Evolutionary conservation across 2,888 invertebrate genomes (phyloP).

Genomic region (Phyllotreta striolata): DNA sequence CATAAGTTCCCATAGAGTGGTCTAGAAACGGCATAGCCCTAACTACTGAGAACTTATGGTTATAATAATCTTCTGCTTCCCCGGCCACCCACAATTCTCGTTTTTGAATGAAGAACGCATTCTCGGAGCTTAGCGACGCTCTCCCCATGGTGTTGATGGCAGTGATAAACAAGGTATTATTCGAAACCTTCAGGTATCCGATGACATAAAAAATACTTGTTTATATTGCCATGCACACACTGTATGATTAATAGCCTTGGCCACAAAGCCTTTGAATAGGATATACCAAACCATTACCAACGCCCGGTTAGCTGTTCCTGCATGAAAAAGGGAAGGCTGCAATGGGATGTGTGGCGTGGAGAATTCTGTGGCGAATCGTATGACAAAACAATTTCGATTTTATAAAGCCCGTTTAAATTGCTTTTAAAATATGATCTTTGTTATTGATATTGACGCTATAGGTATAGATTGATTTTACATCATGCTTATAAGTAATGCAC

Average conservation of each 20-base stretch:
- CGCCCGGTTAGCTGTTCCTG: slow-evolving; percentile 48
- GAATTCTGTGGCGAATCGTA: slow-evolving; percentile 30
- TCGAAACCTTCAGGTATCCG: slow-evolving; percentile 60
- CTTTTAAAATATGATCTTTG: slow-evolving; percentile 11
- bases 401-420: slow-evolving; percentile 24
- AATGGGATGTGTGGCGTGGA: slow-evolving; percentile 18
- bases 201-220: slow-evolving; percentile 65
- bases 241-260: slow-evolving; percentile 61
- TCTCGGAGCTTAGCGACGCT: slow-evolving; percentile 52
- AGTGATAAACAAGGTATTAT: slow-evolving; percentile 63
- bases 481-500: too few relatives aligned
- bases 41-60: slow-evolving; percentile 36
- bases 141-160: slow-evolving; percentile 62
- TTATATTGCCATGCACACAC: slow-evolving; percentile 61
- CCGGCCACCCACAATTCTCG: slow-evolving; percentile 55
- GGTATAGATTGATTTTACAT: too few relatives aligned
- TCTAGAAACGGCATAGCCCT: too few relatives aligned
- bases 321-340: slow-evolving; percentile 12
- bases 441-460: too few relatives aligned
- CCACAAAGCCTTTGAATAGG: slow-evolving; percentile 50
- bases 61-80: slow-evolving; percentile 38
- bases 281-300: slow-evolving; percentile 49
- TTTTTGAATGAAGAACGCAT: slow-evolving; percentile 48
- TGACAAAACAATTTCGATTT: slow-evolving; percentile 37
- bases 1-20: too few relatives aligned